A percentile compares a stretch with the other conserved stretches of the same genome.
These are phyloP conservation scores for Protobothrops mucrosquamatus DNA, from an alignment of 2,113 vertebrate genomes.

Conservation along the genomic window DNA sequence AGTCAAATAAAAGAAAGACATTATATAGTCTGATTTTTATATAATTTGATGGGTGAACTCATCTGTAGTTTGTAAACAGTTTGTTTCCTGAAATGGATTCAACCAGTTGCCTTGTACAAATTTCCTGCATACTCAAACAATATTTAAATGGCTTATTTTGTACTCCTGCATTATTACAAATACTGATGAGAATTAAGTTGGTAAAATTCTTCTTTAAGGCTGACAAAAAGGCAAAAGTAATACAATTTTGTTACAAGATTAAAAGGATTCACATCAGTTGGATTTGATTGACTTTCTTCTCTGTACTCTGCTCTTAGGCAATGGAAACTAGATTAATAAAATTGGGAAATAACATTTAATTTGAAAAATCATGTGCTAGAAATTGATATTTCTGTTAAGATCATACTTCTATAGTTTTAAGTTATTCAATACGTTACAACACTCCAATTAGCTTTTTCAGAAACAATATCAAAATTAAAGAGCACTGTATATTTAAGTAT, in stretches of 20 bases:
- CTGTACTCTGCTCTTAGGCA: neutral
- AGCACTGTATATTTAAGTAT: neutral
- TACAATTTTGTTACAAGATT: constrained; percentile 4
- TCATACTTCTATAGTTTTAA: neutral
- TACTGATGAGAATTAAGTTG: neutral
- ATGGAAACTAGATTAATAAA: neutral
- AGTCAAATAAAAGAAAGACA: neutral
- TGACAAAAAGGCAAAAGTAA: neutral
- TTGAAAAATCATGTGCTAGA: neutral
- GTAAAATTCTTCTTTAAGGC: neutral
- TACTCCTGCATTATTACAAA: neutral
- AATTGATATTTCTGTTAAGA: neutral
- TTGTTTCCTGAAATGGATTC: neutral
- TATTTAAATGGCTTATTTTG: neutral
- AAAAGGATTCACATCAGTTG: neutral
- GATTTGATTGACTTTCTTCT: neutral
- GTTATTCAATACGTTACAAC: neutral
- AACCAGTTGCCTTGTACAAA: neutral
- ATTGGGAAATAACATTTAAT: constrained; percentile 12
- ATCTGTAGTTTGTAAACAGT: neutral
- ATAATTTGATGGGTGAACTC: neutral
- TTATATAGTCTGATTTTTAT: neutral
- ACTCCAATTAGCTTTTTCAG: neutral
- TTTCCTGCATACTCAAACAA: accelerated
- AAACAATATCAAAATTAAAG: neutral